These are phyloP conservation scores for Poeciliopsis retropinna DNA, from an alignment of 2,113 vertebrate species.

Conservation along the genomic window DNA sequence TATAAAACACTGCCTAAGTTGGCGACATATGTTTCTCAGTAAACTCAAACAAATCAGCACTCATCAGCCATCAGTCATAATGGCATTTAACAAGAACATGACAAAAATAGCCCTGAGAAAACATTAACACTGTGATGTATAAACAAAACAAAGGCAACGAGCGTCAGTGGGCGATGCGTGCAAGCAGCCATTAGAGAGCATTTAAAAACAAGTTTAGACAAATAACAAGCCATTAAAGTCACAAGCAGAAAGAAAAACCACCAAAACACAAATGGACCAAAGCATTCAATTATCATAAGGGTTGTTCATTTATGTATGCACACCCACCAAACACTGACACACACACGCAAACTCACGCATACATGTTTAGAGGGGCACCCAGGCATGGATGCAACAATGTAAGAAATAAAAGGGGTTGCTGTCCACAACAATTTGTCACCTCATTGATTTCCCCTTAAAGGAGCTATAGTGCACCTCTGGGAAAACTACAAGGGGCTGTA, in stretches of 20 bases:
- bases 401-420: constrained; percentile 71
- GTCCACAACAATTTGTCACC: constrained; percentile 78
- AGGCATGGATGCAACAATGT: constrained; percentile 54
- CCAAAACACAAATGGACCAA: constrained; percentile 66
- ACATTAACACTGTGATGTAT: constrained; percentile 11
- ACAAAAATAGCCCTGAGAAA: constrained; percentile 44
- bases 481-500: constrained; percentile 67
- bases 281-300: constrained; percentile 66
- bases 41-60: neutral
- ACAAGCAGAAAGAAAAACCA: constrained; percentile 58
- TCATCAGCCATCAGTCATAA: constrained; percentile 8
- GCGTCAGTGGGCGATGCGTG: constrained; percentile 45
- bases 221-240: constrained; percentile 69
- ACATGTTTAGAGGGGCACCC: constrained; percentile 37
- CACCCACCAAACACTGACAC: constrained; percentile 21
- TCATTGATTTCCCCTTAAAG: constrained; percentile 77
- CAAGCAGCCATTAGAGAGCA: constrained; percentile 56
- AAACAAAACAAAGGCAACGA: constrained; percentile 19
- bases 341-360: constrained; percentile 6
- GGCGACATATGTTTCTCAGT: constrained; percentile 4
- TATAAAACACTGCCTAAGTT: neutral
- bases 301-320: constrained; percentile 45
- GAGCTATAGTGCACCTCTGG: constrained; percentile 68
- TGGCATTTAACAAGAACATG: constrained; percentile 19
- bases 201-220: constrained; percentile 67